Evolutionary conservation across 2,888 invertebrate genomes (phyloP).

Genomic region (Epistrophella euchroma): DNA sequence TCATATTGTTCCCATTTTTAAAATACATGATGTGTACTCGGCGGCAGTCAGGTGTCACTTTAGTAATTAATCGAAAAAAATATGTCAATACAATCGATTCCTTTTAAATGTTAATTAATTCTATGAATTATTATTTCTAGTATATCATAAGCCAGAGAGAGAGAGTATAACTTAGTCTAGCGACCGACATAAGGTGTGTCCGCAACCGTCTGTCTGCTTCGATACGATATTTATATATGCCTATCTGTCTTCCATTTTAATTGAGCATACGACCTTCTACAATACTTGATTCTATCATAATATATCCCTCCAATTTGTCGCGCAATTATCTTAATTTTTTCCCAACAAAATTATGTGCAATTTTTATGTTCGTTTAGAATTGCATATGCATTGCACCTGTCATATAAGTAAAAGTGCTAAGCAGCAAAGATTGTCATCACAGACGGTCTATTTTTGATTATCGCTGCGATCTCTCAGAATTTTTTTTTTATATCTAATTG

Average conservation of each 20-base stretch:
- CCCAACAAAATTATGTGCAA: conserved; percentile 1
- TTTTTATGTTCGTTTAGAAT: neutral
- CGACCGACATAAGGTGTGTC: conserved; percentile 18
- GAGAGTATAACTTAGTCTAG: neutral
- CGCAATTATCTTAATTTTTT: conserved; percentile 28
- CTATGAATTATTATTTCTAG: conserved; percentile 41
- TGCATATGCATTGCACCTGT: neutral
- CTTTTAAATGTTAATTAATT: conserved; percentile 22
- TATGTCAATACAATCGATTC: conserved; percentile 33
- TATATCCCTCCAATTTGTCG: conserved; percentile 36
- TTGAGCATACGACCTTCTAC: conserved; percentile 16
- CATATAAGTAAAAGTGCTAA: conserved; percentile 9
- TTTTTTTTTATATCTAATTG: neutral
- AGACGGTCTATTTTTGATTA: conserved; percentile 26
- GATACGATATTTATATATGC: neutral
- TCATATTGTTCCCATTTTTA: neutral
- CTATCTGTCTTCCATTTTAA: conserved; percentile 18
- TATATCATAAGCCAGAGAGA: conserved; percentile 6
- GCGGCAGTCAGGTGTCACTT: conserved; percentile 44
- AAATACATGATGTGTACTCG: conserved; percentile 7
- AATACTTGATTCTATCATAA: conserved; percentile 3
- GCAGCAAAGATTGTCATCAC: conserved; percentile 20
- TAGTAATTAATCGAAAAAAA: conserved; percentile 47
- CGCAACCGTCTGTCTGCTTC: conserved; percentile 1
- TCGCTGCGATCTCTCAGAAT: neutral